Evolutionary conservation across 92 coral and sea anemone species (phyloP).

Genomic region (Isaurus tuberculatus): DNA sequence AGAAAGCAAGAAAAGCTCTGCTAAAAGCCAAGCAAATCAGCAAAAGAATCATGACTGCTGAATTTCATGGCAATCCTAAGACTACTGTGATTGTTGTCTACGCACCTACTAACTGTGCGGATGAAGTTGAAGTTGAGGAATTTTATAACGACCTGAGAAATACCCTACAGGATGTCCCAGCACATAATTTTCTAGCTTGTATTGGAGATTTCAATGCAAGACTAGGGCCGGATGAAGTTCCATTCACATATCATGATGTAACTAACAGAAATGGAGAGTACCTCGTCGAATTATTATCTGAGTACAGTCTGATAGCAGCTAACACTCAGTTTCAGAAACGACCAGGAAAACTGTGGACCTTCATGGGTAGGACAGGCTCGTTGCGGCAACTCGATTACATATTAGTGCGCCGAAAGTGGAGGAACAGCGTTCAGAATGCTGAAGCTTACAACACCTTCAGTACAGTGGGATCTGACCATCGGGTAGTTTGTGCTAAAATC

Average conservation of each 20-base stretch:
- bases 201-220: background rate
- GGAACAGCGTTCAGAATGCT: conserved; percentile 47
- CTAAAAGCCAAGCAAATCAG: conserved; percentile 29
- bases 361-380: conserved; percentile 1
- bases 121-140: conserved; percentile 37
- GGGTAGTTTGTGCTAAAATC: conserved; percentile 31
- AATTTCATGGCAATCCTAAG: conserved; percentile 43
- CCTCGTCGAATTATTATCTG: conserved; percentile 35
- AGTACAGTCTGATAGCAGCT: conserved; percentile 34
- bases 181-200: conserved; percentile 50
- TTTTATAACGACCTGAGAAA: conserved; percentile 35
- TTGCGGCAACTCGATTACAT: conserved; percentile 54
- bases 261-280: conserved; percentile 56
- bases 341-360: conserved; percentile 57
- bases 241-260: conserved; percentile 37
- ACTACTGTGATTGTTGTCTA: conserved; percentile 40
- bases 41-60: conserved; percentile 39
- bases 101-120: conserved; percentile 49
- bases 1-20: conserved; percentile 39
- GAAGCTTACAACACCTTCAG: conserved; percentile 51
- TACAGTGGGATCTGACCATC: conserved; percentile 51
- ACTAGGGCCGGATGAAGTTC: conserved; percentile 32
- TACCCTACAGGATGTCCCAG: conserved; percentile 40
- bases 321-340: conserved; percentile 55
- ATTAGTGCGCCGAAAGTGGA: conserved; percentile 57